These are phyloP conservation scores for human DNA, from an alignment of 2,113 vertebrate species.

Conservation along the genomic window GRCh38 chrX:118780001-118780500, in stretches of 20 bases:
- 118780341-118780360: not conserved
- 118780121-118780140: slow-evolving; percentile 12
- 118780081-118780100: slow-evolving; percentile 46
- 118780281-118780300: not conserved
- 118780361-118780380: not conserved
- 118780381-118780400: not conserved
- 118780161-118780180: slow-evolving; percentile 43
- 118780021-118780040: slow-evolving; percentile 50
- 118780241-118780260: slow-evolving; percentile 1
- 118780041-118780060: slow-evolving; percentile 48
- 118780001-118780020: not conserved
- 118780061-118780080: slow-evolving; percentile 57
- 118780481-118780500: no score
- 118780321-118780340: slow-evolving; percentile 28
- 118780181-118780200: not conserved
- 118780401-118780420: slow-evolving; percentile 21
- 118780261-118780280: not conserved
- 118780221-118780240: not conserved
- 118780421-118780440: not conserved
- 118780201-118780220: not conserved
- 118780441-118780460: no score
- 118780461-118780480: no score
- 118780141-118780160: slow-evolving; percentile 53
- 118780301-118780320: not conserved
- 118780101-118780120: slow-evolving; percentile 64